Percentiles rank a stretch among this genome's conserved stretches.
Evolutionary conservation across 2,888 invertebrate genomes (phyloP).

Genomic region (Ypsolopha scabrella): DNA sequence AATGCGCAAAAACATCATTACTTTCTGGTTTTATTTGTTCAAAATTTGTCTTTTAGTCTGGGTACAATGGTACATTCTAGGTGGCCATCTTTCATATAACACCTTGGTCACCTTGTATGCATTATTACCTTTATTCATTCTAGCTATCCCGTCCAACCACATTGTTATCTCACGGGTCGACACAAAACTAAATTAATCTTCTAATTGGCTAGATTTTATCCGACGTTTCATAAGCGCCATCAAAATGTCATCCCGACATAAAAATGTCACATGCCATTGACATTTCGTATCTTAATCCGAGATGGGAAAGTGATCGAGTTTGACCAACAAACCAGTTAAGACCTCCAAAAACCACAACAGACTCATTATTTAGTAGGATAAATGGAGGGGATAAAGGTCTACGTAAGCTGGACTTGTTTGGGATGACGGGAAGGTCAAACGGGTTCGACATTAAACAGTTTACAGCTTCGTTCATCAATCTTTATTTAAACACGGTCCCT

Average conservation of each 20-base stretch:
- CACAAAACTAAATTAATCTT: conserved; percentile 47
- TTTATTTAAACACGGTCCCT: conserved; percentile 1
- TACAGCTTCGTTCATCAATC: neutral
- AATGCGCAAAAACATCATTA: no score
- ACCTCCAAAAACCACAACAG: neutral
- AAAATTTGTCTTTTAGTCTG: no score
- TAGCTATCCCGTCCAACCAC: no score
- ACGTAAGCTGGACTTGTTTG: neutral
- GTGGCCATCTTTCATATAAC: neutral
- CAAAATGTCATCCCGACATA: conserved; percentile 60
- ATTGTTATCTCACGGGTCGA: conserved; percentile 4
- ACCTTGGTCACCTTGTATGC: neutral
- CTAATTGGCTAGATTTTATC: conserved; percentile 62
- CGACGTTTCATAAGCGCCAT: conserved; percentile 38
- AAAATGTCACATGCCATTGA: conserved; percentile 64
- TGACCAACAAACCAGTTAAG: conserved; percentile 10
- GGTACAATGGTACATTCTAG: no score
- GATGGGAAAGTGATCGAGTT: conserved; percentile 55
- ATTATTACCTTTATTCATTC: no score
- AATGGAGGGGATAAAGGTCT: neutral
- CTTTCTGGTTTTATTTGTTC: no score
- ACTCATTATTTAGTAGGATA: neutral
- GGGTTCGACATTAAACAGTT: conserved; percentile 1
- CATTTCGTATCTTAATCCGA: conserved; percentile 62
- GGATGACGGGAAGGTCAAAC: neutral